phyloP scores from a whole-genome alignment of 2,888 invertebrate species.

The Cryptosula pallasiana region DNA sequence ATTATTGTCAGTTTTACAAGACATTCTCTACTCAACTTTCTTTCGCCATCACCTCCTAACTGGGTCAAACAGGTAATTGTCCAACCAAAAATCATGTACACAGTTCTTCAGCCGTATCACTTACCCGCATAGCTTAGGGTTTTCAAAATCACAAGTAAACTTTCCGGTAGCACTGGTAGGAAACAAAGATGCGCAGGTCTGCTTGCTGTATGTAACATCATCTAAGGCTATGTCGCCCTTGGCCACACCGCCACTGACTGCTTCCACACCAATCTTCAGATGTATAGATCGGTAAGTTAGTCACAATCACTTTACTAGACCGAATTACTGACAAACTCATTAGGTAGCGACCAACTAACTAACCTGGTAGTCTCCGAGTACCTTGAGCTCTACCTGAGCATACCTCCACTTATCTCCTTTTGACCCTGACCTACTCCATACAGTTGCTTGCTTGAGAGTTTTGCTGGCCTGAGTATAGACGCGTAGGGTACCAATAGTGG shows the following conservation, averaged over 20 bases:
- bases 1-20: no score
- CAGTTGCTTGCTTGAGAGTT: neutral
- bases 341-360: no score
- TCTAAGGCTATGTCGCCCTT: constrained; percentile 45
- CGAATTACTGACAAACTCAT: no score
- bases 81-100: no score
- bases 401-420: constrained; percentile 39
- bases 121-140: constrained; percentile 37
- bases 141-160: constrained; percentile 37
- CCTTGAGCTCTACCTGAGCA: constrained; percentile 32
- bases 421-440: constrained; percentile 37
- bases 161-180: neutral
- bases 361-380: neutral
- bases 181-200: neutral
- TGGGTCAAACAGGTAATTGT: no score
- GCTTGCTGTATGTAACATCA: constrained; percentile 34
- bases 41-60: no score
- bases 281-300: no score
- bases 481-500: constrained; percentile 26
- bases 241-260: constrained; percentile 32
- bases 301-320: no score
- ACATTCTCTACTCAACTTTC: no score
- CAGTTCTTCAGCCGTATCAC: no score
- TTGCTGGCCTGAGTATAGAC: constrained; percentile 19
- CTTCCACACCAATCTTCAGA: constrained; percentile 34